These are phyloP conservation scores for Hylia prasina DNA, from an alignment of 2,113 vertebrate species.

Conservation along the genomic window DNA sequence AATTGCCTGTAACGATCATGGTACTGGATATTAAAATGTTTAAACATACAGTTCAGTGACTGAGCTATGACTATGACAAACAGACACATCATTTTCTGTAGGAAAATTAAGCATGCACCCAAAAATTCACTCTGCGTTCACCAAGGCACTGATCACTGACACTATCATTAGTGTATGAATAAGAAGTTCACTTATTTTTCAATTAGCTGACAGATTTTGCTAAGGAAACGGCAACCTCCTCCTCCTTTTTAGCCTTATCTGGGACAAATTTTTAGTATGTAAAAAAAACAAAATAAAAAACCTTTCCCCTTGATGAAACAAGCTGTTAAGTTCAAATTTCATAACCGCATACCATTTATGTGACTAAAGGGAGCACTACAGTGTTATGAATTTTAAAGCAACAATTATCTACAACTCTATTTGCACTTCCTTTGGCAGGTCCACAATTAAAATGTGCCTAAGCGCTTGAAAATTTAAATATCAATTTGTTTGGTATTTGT, in stretches of 20 bases:
- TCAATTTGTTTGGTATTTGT: slow-evolving; percentile 35
- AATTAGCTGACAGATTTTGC: slow-evolving; percentile 16
- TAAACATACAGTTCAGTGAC: slow-evolving; percentile 11
- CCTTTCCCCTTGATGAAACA: slow-evolving; percentile 22
- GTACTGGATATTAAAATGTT: slow-evolving; percentile 30
- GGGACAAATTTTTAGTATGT: neutral
- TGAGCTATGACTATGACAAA: slow-evolving; percentile 35
- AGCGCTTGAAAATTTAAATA: slow-evolving; percentile 57
- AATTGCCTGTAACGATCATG: slow-evolving; percentile 32
- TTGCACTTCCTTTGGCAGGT: slow-evolving; percentile 61
- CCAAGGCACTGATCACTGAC: neutral
- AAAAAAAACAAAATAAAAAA: slow-evolving; percentile 9
- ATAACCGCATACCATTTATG: slow-evolving; percentile 30
- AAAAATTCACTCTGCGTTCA: neutral
- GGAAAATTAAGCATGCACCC: neutral
- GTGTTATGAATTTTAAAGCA: slow-evolving; percentile 55
- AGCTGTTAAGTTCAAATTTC: slow-evolving; percentile 47
- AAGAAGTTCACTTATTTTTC: neutral
- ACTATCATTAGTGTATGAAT: neutral
- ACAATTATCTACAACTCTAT: slow-evolving; percentile 53
- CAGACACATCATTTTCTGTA: slow-evolving; percentile 29
- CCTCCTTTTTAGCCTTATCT: neutral
- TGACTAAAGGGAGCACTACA: slow-evolving; percentile 47
- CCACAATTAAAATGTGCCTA: slow-evolving; percentile 60
- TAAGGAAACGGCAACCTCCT: neutral